Base-by-base conservation (phyloP, 2,113 vertebrate species). In the Philantomba maxwellii region DNA sequence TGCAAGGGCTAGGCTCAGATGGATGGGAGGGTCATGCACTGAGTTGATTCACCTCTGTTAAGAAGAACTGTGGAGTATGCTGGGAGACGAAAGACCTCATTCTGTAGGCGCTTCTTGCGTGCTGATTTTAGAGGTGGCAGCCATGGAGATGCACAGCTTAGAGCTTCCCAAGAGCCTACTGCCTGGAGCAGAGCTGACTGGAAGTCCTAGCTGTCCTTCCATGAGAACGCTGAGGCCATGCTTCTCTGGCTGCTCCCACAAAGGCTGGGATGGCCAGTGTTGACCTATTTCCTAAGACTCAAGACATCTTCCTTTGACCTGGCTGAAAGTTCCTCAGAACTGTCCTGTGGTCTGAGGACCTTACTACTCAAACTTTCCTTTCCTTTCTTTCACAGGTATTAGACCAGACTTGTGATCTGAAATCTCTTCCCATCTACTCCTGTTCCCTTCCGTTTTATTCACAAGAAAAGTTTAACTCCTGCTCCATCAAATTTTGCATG, bases 321-420 rank as follows among this genome's bases (percentile, higher is more conserved):
- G 47, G 8, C 11, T 92, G 58, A 88, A n/a, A 60, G 55, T 82
- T 84, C 91, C 55, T 87, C n/a, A 78, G 36, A 92, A 80, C 6
- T 53, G 1, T 4, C 3, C n/a, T 49, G 25, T 2, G 5, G 21
- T 81, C n/a, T 70, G 47, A 12, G 3, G 16, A 36, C 5, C 3
- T 80, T 92, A 14, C 36, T 85, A 75, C 30, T 7, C n/a, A 93
- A 66, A 10, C 15, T 13, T 70, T 57, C 14, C 4, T 57, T 80
- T 95, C 23, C 12, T 86, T 14, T 85, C 77, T 73, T 57, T 90
- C 66, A 94, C 17, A 89, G 60, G 43, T 88, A 57, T 88, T 25
- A 64, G 45, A 80, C 43, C 8, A 87, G 77, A 77, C 8, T 10
- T 95, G 21, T 60, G 66, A 75, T 92, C 53, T 58, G 36, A 66